Conservation (phyloP, 2,888 invertebrate species). For the Hartigia nigra region DNA sequence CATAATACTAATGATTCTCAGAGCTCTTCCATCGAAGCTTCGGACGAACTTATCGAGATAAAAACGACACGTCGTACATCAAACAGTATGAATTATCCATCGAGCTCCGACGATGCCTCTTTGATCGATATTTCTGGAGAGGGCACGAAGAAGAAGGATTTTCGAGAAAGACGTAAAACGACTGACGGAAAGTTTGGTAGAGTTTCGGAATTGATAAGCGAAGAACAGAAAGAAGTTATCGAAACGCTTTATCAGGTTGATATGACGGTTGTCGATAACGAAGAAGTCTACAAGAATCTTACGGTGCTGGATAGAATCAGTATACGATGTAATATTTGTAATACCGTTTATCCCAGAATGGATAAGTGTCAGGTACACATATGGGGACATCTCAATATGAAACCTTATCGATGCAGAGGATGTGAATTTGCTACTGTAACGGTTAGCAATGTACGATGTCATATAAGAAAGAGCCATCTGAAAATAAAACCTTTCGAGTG, state of each 20-base stretch:
- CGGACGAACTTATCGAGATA: background rate
- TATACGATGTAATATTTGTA: slow-evolving; percentile 48
- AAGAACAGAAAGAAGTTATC: slow-evolving; percentile 49
- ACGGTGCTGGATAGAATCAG: slow-evolving; percentile 40
- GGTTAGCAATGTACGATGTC: slow-evolving; percentile 53
- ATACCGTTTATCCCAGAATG: slow-evolving; percentile 40
- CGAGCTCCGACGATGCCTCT: background rate
- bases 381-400: slow-evolving; percentile 56
- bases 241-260: slow-evolving; percentile 48
- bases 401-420: slow-evolving; percentile 50
- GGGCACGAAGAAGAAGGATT: background rate
- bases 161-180: slow-evolving; percentile 18
- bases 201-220: slow-evolving; percentile 52
- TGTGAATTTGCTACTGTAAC: slow-evolving; percentile 55
- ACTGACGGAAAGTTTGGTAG: slow-evolving; percentile 39
- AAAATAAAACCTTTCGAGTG: slow-evolving; percentile 56
- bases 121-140: background rate
- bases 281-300: slow-evolving; percentile 40
- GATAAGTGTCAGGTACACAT: slow-evolving; percentile 57
- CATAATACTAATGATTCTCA: slow-evolving; percentile 10
- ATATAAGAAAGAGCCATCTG: slow-evolving; percentile 56
- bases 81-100: background rate
- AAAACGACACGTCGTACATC: background rate
- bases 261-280: slow-evolving; percentile 45
- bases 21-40: background rate